These are phyloP conservation scores for Papilio glaucus DNA, from an alignment of 1,140 invertebrate genomes.

Conservation along the genomic window DNA sequence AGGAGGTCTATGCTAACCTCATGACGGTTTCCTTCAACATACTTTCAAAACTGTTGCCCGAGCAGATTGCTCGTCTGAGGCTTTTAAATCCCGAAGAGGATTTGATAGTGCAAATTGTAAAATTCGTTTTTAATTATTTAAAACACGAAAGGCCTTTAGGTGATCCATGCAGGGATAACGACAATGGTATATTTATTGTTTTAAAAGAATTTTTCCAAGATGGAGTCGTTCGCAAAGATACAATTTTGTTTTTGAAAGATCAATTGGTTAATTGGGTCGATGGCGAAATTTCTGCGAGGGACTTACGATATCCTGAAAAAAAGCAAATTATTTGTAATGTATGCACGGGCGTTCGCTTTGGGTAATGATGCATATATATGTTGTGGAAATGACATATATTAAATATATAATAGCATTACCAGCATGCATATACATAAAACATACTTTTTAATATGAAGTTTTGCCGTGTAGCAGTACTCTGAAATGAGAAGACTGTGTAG, in stretches of 20 bases:
- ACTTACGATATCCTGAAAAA: conserved; percentile 56
- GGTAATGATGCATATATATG: conserved; percentile 35
- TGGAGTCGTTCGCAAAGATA: conserved; percentile 63
- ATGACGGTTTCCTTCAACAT: conserved; percentile 73
- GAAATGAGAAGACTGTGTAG: no score
- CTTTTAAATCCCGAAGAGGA: conserved; percentile 72
- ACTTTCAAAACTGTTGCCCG: conserved; percentile 61
- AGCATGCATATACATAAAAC: neutral
- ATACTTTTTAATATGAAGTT: no score
- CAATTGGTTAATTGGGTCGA: conserved; percentile 58
- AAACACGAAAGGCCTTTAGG: conserved; percentile 70
- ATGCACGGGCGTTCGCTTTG: conserved; percentile 66
- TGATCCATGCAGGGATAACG: conserved; percentile 52
- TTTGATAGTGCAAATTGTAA: conserved; percentile 68
- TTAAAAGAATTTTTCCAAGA: conserved; percentile 78
- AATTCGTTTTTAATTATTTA: conserved; percentile 75
- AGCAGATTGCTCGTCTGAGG: conserved; percentile 63
- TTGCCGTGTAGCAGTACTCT: no score
- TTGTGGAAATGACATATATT: neutral
- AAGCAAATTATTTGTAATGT: conserved; percentile 56
- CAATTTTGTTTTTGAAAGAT: conserved; percentile 65
- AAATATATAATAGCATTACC: neutral
- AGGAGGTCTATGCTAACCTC: conserved; percentile 66
- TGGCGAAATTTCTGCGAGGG: conserved; percentile 52
- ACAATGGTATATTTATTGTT: conserved; percentile 67